A percentile compares a stretch with the other conserved stretches of the same genome.
These are phyloP conservation scores for Brachionus paranguensis DNA, from an alignment of 1,140 invertebrate species.

Conservation along the genomic window DNA sequence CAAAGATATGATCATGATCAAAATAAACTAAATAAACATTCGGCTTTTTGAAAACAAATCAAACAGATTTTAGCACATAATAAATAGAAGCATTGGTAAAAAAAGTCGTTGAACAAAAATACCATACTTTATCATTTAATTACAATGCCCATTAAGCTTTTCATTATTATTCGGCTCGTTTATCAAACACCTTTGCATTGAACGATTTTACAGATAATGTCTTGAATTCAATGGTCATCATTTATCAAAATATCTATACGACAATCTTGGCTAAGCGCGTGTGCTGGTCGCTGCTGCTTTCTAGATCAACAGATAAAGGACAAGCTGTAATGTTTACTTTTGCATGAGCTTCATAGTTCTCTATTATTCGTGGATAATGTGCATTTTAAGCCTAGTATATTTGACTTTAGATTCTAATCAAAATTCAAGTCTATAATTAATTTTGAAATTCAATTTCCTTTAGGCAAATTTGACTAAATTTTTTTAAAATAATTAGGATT, in stretches of 20 bases:
- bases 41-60: background rate
- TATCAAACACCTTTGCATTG: background rate
- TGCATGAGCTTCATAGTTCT: background rate
- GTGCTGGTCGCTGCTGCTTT: background rate
- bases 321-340: background rate
- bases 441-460: conserved; percentile 11
- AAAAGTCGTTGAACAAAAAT: background rate
- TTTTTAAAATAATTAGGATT: conserved; percentile 32
- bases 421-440: conserved; percentile 21
- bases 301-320: background rate
- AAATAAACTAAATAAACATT: background rate
- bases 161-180: background rate
- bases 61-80: background rate
- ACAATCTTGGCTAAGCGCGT: background rate
- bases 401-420: conserved; percentile 37
- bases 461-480: background rate
- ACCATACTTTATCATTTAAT: background rate
- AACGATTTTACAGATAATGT: background rate
- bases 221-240: background rate
- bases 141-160: background rate
- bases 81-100: background rate
- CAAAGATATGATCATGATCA: background rate
- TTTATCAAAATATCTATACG: background rate
- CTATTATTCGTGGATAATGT: background rate
- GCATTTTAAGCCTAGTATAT: background rate